Evolutionary conservation across 2,888 invertebrate species (phyloP).

Genomic region (Dexiosoma caninum): DNA sequence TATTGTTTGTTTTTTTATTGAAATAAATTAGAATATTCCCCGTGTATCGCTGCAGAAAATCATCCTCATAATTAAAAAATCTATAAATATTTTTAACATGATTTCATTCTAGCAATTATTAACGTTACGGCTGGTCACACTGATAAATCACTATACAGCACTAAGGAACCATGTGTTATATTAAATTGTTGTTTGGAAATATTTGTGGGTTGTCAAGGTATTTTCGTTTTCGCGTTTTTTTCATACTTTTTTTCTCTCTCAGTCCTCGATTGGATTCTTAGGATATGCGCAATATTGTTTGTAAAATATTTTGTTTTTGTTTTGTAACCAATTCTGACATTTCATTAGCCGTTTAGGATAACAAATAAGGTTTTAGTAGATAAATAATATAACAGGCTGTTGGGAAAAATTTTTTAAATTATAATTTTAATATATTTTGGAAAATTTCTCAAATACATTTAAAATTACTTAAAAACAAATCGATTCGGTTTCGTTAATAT

Average conservation of each 20-base stretch:
- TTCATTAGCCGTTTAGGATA: not conserved
- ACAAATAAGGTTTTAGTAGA: not conserved
- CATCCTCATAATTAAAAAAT: too few relatives aligned
- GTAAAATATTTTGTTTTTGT: not conserved
- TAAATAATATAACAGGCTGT: not conserved
- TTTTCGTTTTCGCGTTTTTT: constrained; percentile 27
- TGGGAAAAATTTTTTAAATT: not conserved
- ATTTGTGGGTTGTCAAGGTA: constrained; percentile 51
- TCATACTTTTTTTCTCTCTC: not conserved
- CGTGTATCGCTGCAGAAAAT: too few relatives aligned
- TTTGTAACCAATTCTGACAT: not conserved
- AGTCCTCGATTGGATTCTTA: constrained; percentile 8
- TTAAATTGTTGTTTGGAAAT: constrained; percentile 27
- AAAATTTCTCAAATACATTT: too few relatives aligned
- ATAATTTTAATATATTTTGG: not conserved
- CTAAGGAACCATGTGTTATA: constrained; percentile 58
- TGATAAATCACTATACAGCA: too few relatives aligned
- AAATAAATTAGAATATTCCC: too few relatives aligned
- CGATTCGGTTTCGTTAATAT: too few relatives aligned
- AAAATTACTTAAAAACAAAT: too few relatives aligned
- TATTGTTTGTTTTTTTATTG: too few relatives aligned
- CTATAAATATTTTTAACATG: too few relatives aligned
- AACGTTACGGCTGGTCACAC: too few relatives aligned
- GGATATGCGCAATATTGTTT: constrained; percentile 46
- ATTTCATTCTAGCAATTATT: too few relatives aligned